Evolutionary conservation across 1,140 invertebrate species (phyloP).

Genomic region (Platorchestia sp.): DNA sequence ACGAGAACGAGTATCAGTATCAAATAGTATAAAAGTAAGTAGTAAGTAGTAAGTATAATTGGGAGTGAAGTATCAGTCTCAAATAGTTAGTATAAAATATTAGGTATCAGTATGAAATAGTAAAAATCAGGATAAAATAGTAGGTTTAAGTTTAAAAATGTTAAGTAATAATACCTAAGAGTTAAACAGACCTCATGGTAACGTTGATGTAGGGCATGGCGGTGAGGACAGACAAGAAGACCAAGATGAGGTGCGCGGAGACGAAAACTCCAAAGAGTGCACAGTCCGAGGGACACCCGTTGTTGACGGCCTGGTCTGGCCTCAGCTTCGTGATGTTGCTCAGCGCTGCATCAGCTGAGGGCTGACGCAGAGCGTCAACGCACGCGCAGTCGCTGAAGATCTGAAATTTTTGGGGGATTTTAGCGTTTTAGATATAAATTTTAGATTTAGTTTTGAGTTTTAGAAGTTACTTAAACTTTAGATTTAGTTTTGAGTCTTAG

Average conservation of each 20-base stretch:
- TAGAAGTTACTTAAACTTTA: not conserved
- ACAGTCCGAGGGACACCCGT: slow-evolving; percentile 78
- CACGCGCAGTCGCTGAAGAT: slow-evolving; percentile 64
- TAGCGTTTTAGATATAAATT: not conserved
- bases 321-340: not conserved
- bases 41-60: no score
- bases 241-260: slow-evolving; percentile 78
- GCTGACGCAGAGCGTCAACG: slow-evolving; percentile 23
- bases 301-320: not conserved
- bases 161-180: no score
- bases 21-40: no score
- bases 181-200: slow-evolving; percentile 76
- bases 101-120: no score
- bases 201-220: slow-evolving; percentile 84
- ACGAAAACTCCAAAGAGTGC: slow-evolving; percentile 79
- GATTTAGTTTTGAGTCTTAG: not conserved
- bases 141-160: no score
- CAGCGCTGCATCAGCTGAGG: not conserved
- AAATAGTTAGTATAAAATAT: no score
- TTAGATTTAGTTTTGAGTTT: not conserved
- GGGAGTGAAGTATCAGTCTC: no score
- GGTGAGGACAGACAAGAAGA: slow-evolving; percentile 83
- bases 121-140: no score
- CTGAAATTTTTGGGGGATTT: slow-evolving; percentile 19
- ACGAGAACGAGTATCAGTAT: no score